phyloP scores from a whole-genome alignment of 2,797 vertebrate species.

The Delichon dasypus region DNA sequence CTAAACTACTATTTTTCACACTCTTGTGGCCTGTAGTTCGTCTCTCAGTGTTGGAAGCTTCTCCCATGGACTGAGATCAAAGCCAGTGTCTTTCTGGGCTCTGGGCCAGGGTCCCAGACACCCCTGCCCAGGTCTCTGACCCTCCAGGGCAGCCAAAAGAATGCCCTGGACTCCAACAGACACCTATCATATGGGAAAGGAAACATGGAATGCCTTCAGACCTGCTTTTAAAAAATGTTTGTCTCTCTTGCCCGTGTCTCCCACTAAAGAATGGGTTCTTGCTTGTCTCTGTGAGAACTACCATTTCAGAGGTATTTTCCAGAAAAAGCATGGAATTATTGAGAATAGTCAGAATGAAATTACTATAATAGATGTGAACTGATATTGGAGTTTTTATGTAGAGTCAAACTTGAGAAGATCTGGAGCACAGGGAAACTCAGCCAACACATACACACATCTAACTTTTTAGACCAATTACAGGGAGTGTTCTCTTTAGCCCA shows the following conservation, averaged over 20 bases:
- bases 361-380: background rate
- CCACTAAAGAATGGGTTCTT: background rate
- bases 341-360: background rate
- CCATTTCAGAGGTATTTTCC: background rate
- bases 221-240: background rate
- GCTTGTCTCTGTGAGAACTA: background rate
- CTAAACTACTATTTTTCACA: no score
- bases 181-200: background rate
- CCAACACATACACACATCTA: background rate
- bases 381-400: background rate
- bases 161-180: no score
- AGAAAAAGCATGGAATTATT: background rate
- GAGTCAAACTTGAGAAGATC: background rate
- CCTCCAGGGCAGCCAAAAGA: no score
- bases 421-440: background rate
- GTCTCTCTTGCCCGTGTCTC: background rate
- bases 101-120: no score
- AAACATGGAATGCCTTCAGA: background rate
- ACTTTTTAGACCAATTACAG: background rate
- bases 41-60: no score
- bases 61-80: no score
- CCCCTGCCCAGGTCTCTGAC: no score
- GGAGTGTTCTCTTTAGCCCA: background rate
- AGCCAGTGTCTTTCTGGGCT: no score
- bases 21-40: no score